A percentile compares a stretch with the other conserved stretches of the same genome.
phyloP scores from a whole-genome alignment of 2,113 vertebrate species.

The Nematolebias whitei region DNA sequence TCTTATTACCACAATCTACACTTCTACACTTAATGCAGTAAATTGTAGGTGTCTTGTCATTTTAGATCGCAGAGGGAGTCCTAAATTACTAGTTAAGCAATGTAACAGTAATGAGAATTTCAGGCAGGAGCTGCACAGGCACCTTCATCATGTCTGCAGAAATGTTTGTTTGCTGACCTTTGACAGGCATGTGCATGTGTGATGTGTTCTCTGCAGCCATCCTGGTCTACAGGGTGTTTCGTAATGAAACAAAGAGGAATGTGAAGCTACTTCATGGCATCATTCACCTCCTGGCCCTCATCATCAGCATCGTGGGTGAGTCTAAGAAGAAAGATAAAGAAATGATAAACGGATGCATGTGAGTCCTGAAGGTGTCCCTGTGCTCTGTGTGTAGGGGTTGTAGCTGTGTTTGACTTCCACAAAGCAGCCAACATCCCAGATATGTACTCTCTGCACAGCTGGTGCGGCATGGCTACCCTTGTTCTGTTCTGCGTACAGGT shows the following conservation, averaged over 20 bases:
- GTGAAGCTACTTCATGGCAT: constrained; percentile 86
- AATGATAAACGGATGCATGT: no score
- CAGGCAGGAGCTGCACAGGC: no score
- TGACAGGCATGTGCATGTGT: no score
- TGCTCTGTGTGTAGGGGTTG: constrained; percentile 71
- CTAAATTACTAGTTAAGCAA: no score
- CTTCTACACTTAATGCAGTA: no score
- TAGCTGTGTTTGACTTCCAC: constrained; percentile 89
- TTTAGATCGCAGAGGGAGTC: no score
- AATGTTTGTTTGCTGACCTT: not conserved
- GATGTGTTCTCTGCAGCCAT: constrained; percentile 78
- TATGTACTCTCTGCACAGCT: constrained; percentile 95
- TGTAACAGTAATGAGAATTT: no score
- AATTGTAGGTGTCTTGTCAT: no score
- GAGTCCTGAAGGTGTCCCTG: not conserved
- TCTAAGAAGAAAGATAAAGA: not conserved
- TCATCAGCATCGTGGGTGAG: constrained; percentile 82
- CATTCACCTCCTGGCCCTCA: constrained; percentile 84
- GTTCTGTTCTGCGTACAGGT: constrained; percentile 89
- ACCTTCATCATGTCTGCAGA: no score
- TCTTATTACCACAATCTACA: no score
- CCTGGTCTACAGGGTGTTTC: constrained; percentile 90
- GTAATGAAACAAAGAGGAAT: constrained; percentile 84
- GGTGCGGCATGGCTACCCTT: constrained; percentile 85
- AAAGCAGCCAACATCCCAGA: constrained; percentile 71